These are phyloP conservation scores for Eupristina koningsbergeri DNA, from an alignment of 1,140 invertebrate species.

Conservation along the genomic window DNA sequence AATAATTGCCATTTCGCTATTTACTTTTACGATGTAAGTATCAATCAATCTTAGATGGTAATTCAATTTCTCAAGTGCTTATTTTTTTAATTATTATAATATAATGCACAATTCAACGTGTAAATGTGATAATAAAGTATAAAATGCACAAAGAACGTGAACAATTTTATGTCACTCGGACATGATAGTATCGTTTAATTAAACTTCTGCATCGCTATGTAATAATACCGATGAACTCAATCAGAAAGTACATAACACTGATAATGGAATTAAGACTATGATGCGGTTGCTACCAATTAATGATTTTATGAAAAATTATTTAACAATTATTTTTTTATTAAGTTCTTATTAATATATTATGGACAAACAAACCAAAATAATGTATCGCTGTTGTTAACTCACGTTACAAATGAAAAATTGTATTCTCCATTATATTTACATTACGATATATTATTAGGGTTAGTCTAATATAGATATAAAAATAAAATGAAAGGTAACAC, in stretches of 20 bases:
- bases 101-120: background rate
- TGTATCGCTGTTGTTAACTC: too few relatives aligned
- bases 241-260: background rate
- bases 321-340: too few relatives aligned
- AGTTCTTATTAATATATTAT: too few relatives aligned
- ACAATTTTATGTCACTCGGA: constrained; percentile 3
- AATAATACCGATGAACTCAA: background rate
- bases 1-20: too few relatives aligned
- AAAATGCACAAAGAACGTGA: background rate
- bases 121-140: background rate
- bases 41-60: too few relatives aligned
- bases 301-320: background rate
- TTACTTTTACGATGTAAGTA: too few relatives aligned
- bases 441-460: background rate
- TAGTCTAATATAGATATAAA: too few relatives aligned
- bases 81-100: background rate
- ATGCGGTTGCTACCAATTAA: background rate
- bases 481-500: too few relatives aligned
- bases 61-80: background rate
- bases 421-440: too few relatives aligned
- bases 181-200: constrained; percentile 22
- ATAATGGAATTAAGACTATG: constrained; percentile 14
- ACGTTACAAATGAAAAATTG: too few relatives aligned
- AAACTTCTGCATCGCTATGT: background rate
- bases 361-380: too few relatives aligned